Evolutionary conservation across 2,888 invertebrate species (phyloP), one percentile per base, ranked within the genome.

Genomic region (Chymomyza fuscimana): DNA sequence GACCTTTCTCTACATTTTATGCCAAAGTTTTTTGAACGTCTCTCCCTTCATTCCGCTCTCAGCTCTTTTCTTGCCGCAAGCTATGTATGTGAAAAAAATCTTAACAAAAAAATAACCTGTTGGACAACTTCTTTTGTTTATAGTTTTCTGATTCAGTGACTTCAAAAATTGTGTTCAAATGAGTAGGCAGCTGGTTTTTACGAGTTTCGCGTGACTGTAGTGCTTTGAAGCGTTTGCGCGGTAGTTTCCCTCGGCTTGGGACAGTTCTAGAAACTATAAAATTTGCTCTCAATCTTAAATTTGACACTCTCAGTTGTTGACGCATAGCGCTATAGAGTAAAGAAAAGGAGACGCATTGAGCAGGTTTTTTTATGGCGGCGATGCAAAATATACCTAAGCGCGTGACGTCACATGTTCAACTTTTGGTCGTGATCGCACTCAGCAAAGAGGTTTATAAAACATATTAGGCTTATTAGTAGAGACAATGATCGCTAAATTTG

Each of bases 1-100:
- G 94, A 93, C 85, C 94, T 93, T 0, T 94, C 94, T 61, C 94
- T 94, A 36, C 96, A 92, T 92, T 95, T 94, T 50, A 91, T 93
- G 80, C 96, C 94, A 52, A 96, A 91, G 73, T 94, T 94, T 67
- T 92, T 93, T 4, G 40, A 1, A 12, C 56, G 95, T 92, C 0
- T 94, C 94, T 5, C 94, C 94, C 16, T 94, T 93, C 62, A 95
- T 92, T 88, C 94, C 95, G 74, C 63, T 64, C 58, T 70, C 65
- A 50, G 62, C 52, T 52, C 60, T 77, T 74, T 63, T 58, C 71
- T 65, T 54, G 78, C 77, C 67, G 69, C 66, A 7, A 46, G 40
- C 40, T 46, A 46, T 46, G 40, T 46, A 46, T 46, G 40, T 36
- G 40, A 46, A 46, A 46, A 46, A 46, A 32, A 32, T 7, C 32